These are phyloP conservation scores for Linyphia triangularis DNA, from an alignment of 2,888 invertebrate genomes.

Conservation along the genomic window DNA sequence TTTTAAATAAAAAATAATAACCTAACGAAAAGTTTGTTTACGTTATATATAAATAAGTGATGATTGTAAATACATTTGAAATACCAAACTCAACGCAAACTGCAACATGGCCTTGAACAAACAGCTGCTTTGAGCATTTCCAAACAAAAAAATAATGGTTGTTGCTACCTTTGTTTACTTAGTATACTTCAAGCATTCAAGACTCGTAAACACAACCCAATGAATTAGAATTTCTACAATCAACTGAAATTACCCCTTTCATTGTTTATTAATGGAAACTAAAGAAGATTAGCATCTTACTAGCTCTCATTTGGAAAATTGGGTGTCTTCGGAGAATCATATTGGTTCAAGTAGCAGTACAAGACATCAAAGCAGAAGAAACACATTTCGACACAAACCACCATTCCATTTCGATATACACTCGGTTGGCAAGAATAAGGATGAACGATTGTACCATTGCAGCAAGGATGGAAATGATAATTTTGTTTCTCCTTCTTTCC, in stretches of 20 bases:
- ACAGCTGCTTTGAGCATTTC: background rate
- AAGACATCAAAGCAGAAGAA: slow-evolving; percentile 99
- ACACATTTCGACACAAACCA: slow-evolving; percentile 97
- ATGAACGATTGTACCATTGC: slow-evolving; percentile 81
- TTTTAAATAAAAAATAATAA: no score
- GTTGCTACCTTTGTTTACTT: background rate
- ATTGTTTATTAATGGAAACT: background rate
- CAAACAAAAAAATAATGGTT: background rate
- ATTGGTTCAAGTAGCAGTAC: slow-evolving; percentile 94
- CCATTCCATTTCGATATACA: slow-evolving; percentile 79
- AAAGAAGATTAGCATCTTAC: slow-evolving; percentile 84
- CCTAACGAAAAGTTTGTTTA: no score
- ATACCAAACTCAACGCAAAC: background rate
- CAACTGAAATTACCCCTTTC: background rate
- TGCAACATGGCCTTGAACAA: slow-evolving; percentile 5
- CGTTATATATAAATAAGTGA: no score
- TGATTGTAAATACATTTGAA: no score
- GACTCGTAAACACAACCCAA: background rate
- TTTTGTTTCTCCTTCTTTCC: slow-evolving; percentile 94
- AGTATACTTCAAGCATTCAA: background rate
- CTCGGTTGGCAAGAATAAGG: slow-evolving; percentile 72
- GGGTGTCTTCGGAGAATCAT: slow-evolving; percentile 94
- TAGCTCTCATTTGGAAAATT: slow-evolving; percentile 96
- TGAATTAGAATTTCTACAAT: background rate
- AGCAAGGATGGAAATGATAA: slow-evolving; percentile 83